Percentiles rank a stretch among this genome's conserved stretches.
Conservation (phyloP, 2,113 vertebrate species). For the Hyperopisus bebe region DNA sequence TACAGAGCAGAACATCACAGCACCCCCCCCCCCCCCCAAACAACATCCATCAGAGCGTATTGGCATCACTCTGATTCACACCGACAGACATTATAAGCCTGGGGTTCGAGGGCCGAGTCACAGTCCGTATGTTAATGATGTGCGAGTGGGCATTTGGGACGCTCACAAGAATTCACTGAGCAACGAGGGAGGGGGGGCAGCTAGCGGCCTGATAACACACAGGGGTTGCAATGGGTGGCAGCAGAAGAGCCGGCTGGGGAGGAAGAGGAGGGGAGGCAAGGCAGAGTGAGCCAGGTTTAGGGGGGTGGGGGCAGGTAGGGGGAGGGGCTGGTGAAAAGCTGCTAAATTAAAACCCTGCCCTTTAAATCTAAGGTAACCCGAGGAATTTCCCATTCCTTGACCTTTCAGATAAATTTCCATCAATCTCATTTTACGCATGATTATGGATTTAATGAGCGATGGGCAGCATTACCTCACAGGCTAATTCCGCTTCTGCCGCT, state of each 20-base stretch:
- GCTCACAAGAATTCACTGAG: background rate
- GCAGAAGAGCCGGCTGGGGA: no score
- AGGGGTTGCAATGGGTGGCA: background rate
- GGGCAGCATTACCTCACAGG: constrained; percentile 72
- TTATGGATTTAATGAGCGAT: constrained; percentile 94
- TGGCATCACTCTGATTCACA: background rate
- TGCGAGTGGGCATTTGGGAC: background rate
- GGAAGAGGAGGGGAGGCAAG: background rate
- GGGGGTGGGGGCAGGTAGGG: background rate
- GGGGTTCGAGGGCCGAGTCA: background rate
- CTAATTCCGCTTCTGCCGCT: constrained; percentile 70
- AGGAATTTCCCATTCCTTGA: constrained; percentile 62
- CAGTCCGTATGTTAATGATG: background rate
- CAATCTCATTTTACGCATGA: constrained; percentile 93
- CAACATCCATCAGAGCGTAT: background rate
- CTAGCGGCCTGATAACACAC: background rate
- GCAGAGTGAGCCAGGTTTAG: background rate
- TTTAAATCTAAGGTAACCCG: background rate
- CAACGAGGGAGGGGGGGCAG: background rate
- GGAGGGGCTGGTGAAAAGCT: background rate
- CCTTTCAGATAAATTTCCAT: constrained; percentile 86
- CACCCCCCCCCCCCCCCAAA: background rate
- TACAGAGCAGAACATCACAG: background rate
- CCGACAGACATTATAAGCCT: background rate
- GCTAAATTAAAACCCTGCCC: constrained; percentile 10